Conservation (phyloP, 2,888 invertebrate species). For the Clivina fossor region DNA sequence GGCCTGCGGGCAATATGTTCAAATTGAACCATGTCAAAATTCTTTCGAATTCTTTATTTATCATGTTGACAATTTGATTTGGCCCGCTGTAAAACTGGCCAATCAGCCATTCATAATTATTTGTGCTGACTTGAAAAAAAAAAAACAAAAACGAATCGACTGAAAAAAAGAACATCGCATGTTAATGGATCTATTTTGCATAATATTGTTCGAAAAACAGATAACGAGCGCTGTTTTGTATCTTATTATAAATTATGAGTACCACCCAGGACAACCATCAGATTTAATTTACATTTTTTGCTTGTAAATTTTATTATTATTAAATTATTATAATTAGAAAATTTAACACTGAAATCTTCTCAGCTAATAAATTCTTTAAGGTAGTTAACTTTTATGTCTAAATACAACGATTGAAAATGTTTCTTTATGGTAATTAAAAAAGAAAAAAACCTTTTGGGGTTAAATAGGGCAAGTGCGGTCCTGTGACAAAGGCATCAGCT, state of each 20-base stretch:
- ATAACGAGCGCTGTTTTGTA: constrained; percentile 3
- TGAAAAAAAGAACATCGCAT: constrained; percentile 8
- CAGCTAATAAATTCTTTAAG: no score
- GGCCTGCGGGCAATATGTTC: no score
- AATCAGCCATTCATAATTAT: constrained; percentile 11
- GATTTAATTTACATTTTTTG: no score
- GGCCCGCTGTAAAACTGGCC: not conserved
- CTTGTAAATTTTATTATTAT: no score
- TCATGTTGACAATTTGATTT: not conserved
- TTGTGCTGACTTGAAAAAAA: constrained; percentile 4
- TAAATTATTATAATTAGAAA: no score
- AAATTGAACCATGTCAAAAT: no score
- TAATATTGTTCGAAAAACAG: constrained; percentile 15
- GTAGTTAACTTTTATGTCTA: no score
- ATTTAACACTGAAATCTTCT: no score
- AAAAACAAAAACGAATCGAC: no score
- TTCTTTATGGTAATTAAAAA: no score
- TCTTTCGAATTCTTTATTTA: constrained; percentile 5
- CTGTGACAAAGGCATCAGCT: constrained; percentile 6
- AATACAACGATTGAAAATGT: no score
- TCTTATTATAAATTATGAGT: not conserved
- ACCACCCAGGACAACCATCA: constrained; percentile 1
- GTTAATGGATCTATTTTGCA: constrained; percentile 10
- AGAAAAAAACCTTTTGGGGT: no score
- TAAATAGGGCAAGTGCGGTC: constrained; percentile 11